Conservation (phyloP, 1,140 invertebrate species). For the Bombus superbus region DNA sequence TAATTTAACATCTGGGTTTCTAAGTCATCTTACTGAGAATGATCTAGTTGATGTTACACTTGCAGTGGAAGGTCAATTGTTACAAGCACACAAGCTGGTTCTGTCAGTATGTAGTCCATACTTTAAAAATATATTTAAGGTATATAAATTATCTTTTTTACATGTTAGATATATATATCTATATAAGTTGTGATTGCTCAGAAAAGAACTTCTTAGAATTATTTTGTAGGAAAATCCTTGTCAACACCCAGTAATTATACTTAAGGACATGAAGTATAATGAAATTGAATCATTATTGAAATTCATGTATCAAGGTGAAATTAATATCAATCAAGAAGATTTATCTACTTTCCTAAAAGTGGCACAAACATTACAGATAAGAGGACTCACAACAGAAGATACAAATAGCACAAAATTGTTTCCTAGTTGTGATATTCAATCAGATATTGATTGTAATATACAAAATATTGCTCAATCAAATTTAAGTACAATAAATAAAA, state of each 20-base stretch:
- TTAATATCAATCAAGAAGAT: conserved; percentile 92
- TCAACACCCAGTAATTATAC: conserved; percentile 89
- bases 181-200: not conserved
- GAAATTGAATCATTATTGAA: conserved; percentile 91
- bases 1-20: conserved; percentile 87
- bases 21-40: conserved; percentile 86
- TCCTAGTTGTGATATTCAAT: not conserved
- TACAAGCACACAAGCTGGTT: conserved; percentile 92
- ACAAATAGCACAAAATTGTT: conserved; percentile 19
- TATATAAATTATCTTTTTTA: conserved; percentile 83
- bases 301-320: conserved; percentile 94
- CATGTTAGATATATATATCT: not conserved
- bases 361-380: conserved; percentile 92
- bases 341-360: conserved; percentile 92
- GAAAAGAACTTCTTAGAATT: conserved; percentile 20
- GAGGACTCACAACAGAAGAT: conserved; percentile 84
- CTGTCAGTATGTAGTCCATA: conserved; percentile 92
- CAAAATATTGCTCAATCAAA: conserved; percentile 20
- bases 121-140: conserved; percentile 92
- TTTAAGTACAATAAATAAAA: conserved; percentile 3
- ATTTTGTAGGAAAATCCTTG: conserved; percentile 82
- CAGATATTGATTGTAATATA: not conserved
- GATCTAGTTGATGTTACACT: conserved; percentile 92
- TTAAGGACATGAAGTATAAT: conserved; percentile 91
- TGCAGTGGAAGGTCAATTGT: conserved; percentile 90